Percentiles rank a stretch among this genome's conserved stretches.
These are phyloP conservation scores for Brachypteracias leptosomus DNA, from an alignment of 2,113 vertebrate genomes.

Conservation along the genomic window DNA sequence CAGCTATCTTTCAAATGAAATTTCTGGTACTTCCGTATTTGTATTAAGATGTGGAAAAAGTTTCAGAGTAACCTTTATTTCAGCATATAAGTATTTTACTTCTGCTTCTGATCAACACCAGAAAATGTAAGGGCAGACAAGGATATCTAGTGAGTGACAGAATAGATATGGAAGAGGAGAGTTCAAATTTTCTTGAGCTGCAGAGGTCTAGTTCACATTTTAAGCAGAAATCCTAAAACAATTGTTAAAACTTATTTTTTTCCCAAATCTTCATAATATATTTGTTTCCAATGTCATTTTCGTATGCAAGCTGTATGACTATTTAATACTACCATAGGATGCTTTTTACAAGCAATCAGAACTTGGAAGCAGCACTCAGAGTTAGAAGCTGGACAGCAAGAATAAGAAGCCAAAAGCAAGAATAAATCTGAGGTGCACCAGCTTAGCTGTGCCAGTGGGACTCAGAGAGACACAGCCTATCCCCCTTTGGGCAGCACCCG, in stretches of 20 bases:
- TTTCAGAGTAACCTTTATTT: neutral
- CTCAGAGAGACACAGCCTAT: neutral
- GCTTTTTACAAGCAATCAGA: neutral
- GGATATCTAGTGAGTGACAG: neutral
- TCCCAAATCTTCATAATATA: neutral
- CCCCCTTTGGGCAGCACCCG: neutral
- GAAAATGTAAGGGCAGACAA: neutral
- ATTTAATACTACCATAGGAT: neutral
- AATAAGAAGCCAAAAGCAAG: neutral
- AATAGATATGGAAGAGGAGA: neutral
- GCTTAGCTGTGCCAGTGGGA: fast-evolving
- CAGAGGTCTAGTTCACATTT: neutral
- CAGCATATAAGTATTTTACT: neutral
- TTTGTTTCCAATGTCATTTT: neutral
- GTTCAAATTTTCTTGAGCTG: neutral
- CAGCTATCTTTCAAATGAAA: neutral
- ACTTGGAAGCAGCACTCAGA: neutral
- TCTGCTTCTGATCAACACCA: neutral
- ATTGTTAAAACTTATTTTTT: neutral
- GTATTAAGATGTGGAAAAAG: neutral
- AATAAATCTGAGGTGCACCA: neutral
- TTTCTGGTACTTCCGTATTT: neutral
- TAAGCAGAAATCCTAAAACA: neutral
- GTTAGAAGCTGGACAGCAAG: neutral
- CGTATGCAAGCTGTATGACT: neutral